Conservation (phyloP, 1,140 invertebrate genomes). For the Heterodera schachtii region DNA sequence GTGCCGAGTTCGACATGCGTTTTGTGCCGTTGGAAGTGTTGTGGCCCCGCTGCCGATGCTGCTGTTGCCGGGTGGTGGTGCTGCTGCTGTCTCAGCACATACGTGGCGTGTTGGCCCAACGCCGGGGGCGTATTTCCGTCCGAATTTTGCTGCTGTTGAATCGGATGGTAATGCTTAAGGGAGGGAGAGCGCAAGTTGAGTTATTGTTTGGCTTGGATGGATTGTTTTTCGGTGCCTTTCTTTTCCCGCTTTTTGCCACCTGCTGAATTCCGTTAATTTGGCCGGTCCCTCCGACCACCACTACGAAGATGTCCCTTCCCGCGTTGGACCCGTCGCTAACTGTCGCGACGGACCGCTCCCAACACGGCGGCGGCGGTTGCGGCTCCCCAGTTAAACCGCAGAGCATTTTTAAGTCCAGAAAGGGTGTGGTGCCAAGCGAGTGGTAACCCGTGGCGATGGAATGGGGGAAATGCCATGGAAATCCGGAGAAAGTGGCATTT, state of each 20-base stretch:
- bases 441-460: neutral
- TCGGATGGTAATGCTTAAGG: slow-evolving; percentile 28
- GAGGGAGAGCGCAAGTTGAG: neutral
- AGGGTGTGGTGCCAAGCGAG: neutral
- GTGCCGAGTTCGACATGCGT: neutral
- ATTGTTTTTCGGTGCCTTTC: too few relatives aligned
- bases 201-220: neutral
- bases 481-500: neutral
- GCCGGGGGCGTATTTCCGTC: neutral
- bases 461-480: slow-evolving; percentile 6
- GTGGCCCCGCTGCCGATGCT: neutral
- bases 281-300: slow-evolving; percentile 8
- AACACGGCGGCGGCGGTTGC: neutral
- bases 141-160: slow-evolving; percentile 16
- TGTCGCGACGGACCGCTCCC: neutral
- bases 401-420: neutral
- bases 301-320: neutral
- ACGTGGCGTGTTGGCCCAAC: neutral
- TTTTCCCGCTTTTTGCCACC: neutral
- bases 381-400: neutral
- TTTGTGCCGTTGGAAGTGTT: neutral
- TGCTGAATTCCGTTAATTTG: slow-evolving; percentile 1
- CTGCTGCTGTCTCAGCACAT: slow-evolving; percentile 10
- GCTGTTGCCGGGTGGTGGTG: neutral
- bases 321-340: slow-evolving; percentile 1